These are phyloP conservation scores for Apamea sordens DNA, from an alignment of 2,888 invertebrate species.

Conservation along the genomic window DNA sequence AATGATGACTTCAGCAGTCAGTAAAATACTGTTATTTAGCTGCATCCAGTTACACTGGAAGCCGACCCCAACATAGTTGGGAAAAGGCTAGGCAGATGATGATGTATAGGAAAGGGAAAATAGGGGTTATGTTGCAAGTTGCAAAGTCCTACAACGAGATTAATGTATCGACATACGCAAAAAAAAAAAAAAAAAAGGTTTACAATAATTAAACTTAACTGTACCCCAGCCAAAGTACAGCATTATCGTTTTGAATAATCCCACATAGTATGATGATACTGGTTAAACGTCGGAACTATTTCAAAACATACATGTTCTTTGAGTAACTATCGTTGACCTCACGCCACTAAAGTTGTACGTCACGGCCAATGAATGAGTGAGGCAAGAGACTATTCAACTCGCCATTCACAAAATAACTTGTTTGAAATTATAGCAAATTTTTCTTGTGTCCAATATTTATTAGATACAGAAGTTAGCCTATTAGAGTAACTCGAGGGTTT, in stretches of 20 bases:
- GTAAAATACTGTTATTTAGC: too few species aligned
- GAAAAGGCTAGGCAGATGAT: too few species aligned
- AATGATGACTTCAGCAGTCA: too few species aligned
- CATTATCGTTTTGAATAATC: not conserved
- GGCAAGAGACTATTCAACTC: constrained; percentile 48
- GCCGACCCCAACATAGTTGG: too few species aligned
- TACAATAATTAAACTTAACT: not conserved
- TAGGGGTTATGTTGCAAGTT: not conserved
- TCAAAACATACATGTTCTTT: constrained; percentile 11
- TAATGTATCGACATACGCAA: not conserved
- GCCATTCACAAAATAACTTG: constrained; percentile 21
- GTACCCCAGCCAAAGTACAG: not conserved
- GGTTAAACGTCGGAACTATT: constrained; percentile 4
- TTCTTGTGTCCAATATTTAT: not conserved
- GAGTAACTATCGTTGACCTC: constrained; percentile 10
- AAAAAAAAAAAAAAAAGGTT: not conserved
- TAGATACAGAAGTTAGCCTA: not conserved
- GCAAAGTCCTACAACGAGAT: not conserved
- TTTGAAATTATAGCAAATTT: not conserved
- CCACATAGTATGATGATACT: not conserved
- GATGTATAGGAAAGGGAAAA: not conserved
- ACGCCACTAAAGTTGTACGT: not conserved
- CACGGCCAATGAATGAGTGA: constrained; percentile 45
- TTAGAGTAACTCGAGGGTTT: constrained; percentile 1
- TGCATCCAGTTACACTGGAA: too few species aligned